phyloP scores from a whole-genome alignment of 2,888 invertebrate genomes.

The Cyclophora punctaria region DNA sequence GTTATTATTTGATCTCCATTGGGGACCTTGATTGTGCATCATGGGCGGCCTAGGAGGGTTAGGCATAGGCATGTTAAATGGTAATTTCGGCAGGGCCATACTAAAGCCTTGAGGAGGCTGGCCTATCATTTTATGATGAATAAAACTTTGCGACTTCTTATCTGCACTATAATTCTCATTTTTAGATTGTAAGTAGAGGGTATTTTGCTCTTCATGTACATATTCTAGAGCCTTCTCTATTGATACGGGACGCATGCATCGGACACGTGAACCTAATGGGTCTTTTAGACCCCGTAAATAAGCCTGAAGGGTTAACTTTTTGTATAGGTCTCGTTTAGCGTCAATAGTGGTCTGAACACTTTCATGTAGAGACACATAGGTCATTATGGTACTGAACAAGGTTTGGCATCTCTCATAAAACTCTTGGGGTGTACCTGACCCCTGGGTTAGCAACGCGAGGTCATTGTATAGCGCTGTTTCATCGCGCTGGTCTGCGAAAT shows the following conservation, averaged over 20 bases:
- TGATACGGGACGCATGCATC: slow-evolving; percentile 21
- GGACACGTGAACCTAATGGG: slow-evolving; percentile 20
- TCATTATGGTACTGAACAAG: slow-evolving; percentile 22
- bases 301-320: slow-evolving; percentile 19
- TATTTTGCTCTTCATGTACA: slow-evolving; percentile 21
- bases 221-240: slow-evolving; percentile 21
- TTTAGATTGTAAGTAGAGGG: slow-evolving; percentile 15
- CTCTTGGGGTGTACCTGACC: slow-evolving; percentile 14
- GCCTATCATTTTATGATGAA: no score
- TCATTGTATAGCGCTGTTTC: slow-evolving; percentile 21
- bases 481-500: slow-evolving; percentile 20
- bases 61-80: no score
- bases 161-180: neutral
- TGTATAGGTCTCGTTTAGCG: slow-evolving; percentile 15
- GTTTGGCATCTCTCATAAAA: slow-evolving; percentile 20
- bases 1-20: no score
- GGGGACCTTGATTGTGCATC: no score
- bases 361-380: slow-evolving; percentile 18
- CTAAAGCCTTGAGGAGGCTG: no score
- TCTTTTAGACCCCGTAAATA: slow-evolving; percentile 19
- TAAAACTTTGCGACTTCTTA: neutral
- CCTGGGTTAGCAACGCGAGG: slow-evolving; percentile 15
- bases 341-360: slow-evolving; percentile 11
- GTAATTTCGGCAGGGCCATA: no score
- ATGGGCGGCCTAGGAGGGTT: no score